These are phyloP conservation scores for Brachyalestes nurse DNA, from an alignment of 2,797 vertebrate species.

Conservation along the genomic window DNA sequence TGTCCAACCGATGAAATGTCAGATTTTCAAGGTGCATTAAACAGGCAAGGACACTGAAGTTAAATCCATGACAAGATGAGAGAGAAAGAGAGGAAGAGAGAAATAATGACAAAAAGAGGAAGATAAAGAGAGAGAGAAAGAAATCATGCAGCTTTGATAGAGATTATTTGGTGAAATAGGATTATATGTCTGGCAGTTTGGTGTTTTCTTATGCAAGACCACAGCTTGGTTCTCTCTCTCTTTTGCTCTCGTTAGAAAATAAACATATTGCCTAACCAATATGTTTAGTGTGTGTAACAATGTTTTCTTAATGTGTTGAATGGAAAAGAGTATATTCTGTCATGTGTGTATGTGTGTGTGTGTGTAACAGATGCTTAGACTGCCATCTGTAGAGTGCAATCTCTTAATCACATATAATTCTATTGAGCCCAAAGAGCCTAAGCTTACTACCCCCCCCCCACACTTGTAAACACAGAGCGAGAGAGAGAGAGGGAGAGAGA, in stretches of 20 bases:
- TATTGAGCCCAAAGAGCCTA: slow-evolving; percentile 43
- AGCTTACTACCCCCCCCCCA: slow-evolving; percentile 37
- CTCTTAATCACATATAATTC: slow-evolving; percentile 51
- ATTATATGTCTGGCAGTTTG: slow-evolving; percentile 42
- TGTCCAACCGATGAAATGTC: not conserved
- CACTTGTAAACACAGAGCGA: not conserved
- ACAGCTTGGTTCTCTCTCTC: slow-evolving; percentile 2
- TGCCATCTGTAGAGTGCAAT: slow-evolving; percentile 34
- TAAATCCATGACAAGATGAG: not conserved
- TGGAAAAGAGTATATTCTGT: not conserved
- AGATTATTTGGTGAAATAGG: slow-evolving; percentile 43
- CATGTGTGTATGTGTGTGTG: slow-evolving; percentile 2
- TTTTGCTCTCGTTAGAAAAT: not conserved
- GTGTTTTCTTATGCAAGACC: slow-evolving; percentile 34
- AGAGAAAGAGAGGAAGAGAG: not conserved
- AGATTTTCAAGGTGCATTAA: not conserved
- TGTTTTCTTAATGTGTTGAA: slow-evolving; percentile 20
- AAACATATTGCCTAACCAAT: not conserved
- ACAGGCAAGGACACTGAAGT: not conserved
- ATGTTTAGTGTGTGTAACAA: slow-evolving; percentile 16
- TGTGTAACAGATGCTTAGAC: slow-evolving; percentile 37
- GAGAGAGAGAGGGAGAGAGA: not conserved
- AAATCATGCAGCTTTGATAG: slow-evolving; percentile 31
- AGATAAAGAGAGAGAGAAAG: not conserved
- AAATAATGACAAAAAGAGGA: slow-evolving; percentile 1